phyloP scores from a whole-genome alignment of 2,113 vertebrate genomes.

The Crotophaga sulcirostris region DNA sequence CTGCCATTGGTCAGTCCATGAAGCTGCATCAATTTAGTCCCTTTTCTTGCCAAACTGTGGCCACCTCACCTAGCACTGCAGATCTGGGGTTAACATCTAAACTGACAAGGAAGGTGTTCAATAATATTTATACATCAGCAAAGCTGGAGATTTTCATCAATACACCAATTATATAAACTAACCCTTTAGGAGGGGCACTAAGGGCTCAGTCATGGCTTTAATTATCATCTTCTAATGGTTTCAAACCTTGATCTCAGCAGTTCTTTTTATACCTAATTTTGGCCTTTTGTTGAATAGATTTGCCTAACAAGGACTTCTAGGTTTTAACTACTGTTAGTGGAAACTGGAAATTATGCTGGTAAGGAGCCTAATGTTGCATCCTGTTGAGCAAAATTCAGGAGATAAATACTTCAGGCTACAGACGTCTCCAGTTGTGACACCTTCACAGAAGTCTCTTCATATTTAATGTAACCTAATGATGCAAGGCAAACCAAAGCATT shows the following conservation, averaged over 20 bases:
- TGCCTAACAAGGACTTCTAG: not conserved
- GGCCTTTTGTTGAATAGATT: not conserved
- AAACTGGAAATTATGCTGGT: not conserved
- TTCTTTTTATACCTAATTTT: not conserved
- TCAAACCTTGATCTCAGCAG: not conserved
- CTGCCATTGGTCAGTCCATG: accelerated
- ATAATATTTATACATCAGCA: not conserved
- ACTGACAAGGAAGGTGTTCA: not conserved
- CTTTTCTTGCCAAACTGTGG: not conserved
- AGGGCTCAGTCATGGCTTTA: not conserved
- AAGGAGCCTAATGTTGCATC: not conserved
- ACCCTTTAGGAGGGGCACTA: not conserved
- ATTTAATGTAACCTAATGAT: not conserved
- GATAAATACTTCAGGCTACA: not conserved
- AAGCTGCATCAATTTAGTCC: not conserved
- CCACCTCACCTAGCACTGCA: not conserved
- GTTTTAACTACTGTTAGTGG: not conserved
- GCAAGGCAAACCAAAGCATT: not conserved
- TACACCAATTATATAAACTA: not conserved
- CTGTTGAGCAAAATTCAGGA: not conserved
- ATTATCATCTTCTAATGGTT: not conserved
- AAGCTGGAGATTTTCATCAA: not conserved
- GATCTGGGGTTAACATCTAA: not conserved
- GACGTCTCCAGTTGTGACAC: not conserved
- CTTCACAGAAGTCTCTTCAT: not conserved